These are phyloP conservation scores for Porites rus DNA, from an alignment of 92 coral and sea anemone species.

Conservation along the genomic window DNA sequence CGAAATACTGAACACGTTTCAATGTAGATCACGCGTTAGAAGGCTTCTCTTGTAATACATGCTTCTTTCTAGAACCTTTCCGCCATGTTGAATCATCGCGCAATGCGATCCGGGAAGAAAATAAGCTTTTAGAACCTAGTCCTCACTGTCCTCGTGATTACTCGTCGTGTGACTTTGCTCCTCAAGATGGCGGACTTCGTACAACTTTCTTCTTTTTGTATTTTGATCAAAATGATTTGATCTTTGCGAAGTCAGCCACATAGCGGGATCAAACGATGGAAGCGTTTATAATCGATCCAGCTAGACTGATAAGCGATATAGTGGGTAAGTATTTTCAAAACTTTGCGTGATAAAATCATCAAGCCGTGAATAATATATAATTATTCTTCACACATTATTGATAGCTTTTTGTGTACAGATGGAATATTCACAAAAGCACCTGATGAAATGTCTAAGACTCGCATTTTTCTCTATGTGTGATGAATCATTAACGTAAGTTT, in stretches of 20 bases:
- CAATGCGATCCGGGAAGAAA: conserved; percentile 36
- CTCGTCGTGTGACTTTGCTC: conserved; percentile 7
- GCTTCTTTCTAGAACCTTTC: background rate
- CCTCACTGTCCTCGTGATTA: background rate
- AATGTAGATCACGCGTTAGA: background rate
- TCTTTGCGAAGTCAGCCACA: background rate
- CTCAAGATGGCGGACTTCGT: conserved; percentile 31
- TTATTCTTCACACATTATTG: too few relatives aligned
- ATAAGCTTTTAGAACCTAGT: conserved; percentile 26
- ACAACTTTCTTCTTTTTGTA: background rate
- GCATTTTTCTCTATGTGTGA: background rate
- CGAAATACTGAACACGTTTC: background rate
- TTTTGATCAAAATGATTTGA: background rate
- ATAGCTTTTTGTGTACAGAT: too few relatives aligned
- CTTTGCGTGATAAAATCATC: conserved; percentile 8
- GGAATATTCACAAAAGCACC: background rate
- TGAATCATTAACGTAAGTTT: background rate
- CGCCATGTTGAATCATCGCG: conserved; percentile 37
- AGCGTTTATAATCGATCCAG: conserved; percentile 86
- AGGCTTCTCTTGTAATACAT: background rate
- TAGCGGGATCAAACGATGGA: conserved; percentile 63
- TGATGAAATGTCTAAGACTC: background rate
- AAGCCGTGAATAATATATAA: too few relatives aligned
- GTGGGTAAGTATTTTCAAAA: conserved; percentile 64
- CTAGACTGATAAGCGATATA: conserved; percentile 86